Evolutionary conservation across 2,888 invertebrate genomes (phyloP), one percentile per base, ranked within the genome.

Genomic region (Bombyx huttoni): DNA sequence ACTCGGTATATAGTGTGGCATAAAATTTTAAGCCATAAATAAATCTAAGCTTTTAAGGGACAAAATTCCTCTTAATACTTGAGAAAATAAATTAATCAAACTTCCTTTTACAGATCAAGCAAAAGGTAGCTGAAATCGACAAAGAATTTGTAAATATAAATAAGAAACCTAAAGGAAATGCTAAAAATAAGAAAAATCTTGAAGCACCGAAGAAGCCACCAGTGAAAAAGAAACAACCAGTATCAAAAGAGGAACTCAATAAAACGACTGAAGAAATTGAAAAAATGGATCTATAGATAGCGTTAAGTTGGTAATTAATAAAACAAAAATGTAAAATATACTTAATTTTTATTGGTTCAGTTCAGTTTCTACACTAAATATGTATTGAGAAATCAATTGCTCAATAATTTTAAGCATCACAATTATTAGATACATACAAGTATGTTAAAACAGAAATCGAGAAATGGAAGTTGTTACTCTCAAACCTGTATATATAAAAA

Each of bases 31-130:
- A 65, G 75, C 86, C 1, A 87, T 86, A 67, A 14, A 86, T 88
- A 0, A 85, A 82, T 55, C 67, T 87, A 49, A 86, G 86, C 7
- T 65, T 88, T 40, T 87, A 86, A 73, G 81, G 86, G 71, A 87
- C 86, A 73, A 76, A 24, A 0, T 24, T 54, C 55, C 52, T 33
- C 14, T 12, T 46, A 24, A 10, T 13, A 40, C 40, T 13, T 51
- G 12, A 10, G 12, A 0, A 40, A 40, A 10, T 3, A 40, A 40
- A 24, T 24, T 40, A 40, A 40, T 10, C 1, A 10, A 10, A 40
- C 24, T 24, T 24, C 47, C 52, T 53, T 50, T 76, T 76, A 10
- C 70, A 87, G 87, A 75, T 88, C 3, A 85, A 87, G 59, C 79
- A 85, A 58, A 85, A 82, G 64, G 77, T 88, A 8, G 73, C 76